Base-by-base conservation (phyloP, 2,797 vertebrate species). In the Setipinna tenuifilis region DNA sequence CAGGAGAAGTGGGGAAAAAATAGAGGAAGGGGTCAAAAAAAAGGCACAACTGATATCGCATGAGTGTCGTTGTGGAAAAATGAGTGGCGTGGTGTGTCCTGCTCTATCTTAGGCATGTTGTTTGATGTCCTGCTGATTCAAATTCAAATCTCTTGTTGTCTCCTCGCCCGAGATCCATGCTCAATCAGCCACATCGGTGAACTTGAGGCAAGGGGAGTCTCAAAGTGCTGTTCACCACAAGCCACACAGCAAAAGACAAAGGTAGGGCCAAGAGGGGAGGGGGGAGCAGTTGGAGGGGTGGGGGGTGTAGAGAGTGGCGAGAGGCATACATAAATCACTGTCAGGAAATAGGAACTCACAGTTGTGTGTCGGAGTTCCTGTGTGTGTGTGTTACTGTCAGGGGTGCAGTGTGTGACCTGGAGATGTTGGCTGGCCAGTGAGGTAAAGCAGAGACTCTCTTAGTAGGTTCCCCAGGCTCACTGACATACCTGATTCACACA, bases 31-130 rank as follows among this genome's bases (percentile, higher is more conserved):
- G 50, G 50, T 54, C 2, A 54, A 54, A 48, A 48, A 10, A 54
- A 9, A 54, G 44, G 80, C 28, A 59, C 83, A 87, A 87, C 83
- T 50, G 85, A 87, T 88, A 85, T 88, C 86, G 85, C 80, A 84
- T 83, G 83, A 86, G 78, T 65, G 50, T 54, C 9, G 7, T 54
- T 58, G 62, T 50, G 62, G 71, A 80, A 54, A 54, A 86, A 75
- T 87, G 28, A 85, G 85, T 25, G 82, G 31, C 3, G 19, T 19
- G n/a, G n/a, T n/a, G n/a, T 48, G 65, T 83, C 28, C 75, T 12
- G 58, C 65, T 84, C 87, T n/a, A n/a, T 85, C 85, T 78, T 75
- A 83, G 83, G 65, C 48, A 75, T 23, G 83, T 81, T n/a, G n/a
- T n/a, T n/a, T n/a, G n/a, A 41, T 81, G 83, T 68, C 62, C 62